Conservation (phyloP, 2,888 invertebrate species). For the Pyrrhia umbra region DNA sequence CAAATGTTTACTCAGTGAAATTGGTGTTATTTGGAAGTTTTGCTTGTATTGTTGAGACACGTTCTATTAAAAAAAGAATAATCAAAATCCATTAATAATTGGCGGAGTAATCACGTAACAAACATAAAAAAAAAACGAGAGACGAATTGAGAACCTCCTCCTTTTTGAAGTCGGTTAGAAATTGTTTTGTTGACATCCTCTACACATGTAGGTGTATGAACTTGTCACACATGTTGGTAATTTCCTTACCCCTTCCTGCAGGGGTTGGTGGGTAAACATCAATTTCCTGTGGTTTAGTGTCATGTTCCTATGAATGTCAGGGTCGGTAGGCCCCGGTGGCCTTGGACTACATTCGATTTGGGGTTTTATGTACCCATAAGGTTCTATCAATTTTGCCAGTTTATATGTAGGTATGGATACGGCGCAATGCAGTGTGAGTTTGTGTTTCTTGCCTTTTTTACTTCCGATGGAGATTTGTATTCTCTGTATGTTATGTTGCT, state of each 20-base stretch:
- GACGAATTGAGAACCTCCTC: too few relatives aligned
- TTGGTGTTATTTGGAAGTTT: neutral
- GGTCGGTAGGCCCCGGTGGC: slow-evolving; percentile 48
- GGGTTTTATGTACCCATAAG: slow-evolving; percentile 30
- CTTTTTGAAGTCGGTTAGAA: neutral
- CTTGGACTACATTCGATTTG: slow-evolving; percentile 48
- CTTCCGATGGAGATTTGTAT: neutral
- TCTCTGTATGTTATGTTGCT: slow-evolving; percentile 1
- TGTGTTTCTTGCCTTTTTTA: slow-evolving; percentile 20
- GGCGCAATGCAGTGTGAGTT: slow-evolving; percentile 30
- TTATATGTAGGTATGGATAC: slow-evolving; percentile 14
- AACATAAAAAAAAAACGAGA: too few relatives aligned
- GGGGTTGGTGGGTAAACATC: slow-evolving; percentile 57
- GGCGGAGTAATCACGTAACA: too few relatives aligned
- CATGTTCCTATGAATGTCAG: slow-evolving; percentile 57
- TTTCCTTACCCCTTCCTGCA: slow-evolving; percentile 36
- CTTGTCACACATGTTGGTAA: slow-evolving; percentile 23
- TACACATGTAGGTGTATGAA: slow-evolving; percentile 4
- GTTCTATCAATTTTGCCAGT: slow-evolving; percentile 6
- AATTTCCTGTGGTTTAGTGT: slow-evolving; percentile 51
- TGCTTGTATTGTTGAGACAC: too few relatives aligned
- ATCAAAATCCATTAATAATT: too few relatives aligned
- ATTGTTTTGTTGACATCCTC: neutral
- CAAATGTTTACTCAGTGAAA: neutral
- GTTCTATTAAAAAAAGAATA: too few relatives aligned